Conservation (phyloP, 2,888 invertebrate species). For the Syritta pipiens region DNA sequence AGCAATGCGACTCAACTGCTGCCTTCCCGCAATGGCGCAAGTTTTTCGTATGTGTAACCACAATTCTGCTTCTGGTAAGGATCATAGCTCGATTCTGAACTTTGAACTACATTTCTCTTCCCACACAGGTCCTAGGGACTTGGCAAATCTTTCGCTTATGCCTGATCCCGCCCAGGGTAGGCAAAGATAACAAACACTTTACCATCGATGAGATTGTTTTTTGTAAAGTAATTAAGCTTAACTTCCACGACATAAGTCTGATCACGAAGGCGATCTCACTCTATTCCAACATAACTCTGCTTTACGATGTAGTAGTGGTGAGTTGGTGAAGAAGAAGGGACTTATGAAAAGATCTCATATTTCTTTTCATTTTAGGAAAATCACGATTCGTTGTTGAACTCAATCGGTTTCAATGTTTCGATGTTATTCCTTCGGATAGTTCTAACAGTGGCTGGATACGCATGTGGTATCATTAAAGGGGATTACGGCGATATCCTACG, state of each 20-base stretch:
- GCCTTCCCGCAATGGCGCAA: constrained; percentile 9
- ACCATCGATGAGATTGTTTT: constrained; percentile 36
- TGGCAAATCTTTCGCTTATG: constrained; percentile 34
- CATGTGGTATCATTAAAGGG: constrained; percentile 27
- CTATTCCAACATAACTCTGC: constrained; percentile 16
- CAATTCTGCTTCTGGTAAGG: constrained; percentile 23
- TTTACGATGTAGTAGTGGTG: constrained; percentile 28
- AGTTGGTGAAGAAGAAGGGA: neutral
- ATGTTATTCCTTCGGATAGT: constrained; percentile 31
- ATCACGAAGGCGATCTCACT: constrained; percentile 29
- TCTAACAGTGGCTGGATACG: constrained; percentile 21
- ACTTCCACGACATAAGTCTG: constrained; percentile 52
- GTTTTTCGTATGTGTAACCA: constrained; percentile 28
- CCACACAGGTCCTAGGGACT: neutral
- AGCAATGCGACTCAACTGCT: constrained; percentile 16
- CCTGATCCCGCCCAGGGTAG: constrained; percentile 8
- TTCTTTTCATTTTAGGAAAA: constrained; percentile 28
- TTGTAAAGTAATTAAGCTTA: constrained; percentile 26
- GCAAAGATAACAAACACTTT: constrained; percentile 4
- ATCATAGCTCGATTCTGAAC: too few relatives aligned
- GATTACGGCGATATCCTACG: constrained; percentile 11
- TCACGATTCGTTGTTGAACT: constrained; percentile 31
- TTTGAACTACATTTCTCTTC: neutral
- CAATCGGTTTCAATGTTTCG: constrained; percentile 24
- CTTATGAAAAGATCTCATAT: neutral